Evolutionary conservation across 2,113 vertebrate genomes (phyloP).

Genomic region (Vireo altiloquus): DNA sequence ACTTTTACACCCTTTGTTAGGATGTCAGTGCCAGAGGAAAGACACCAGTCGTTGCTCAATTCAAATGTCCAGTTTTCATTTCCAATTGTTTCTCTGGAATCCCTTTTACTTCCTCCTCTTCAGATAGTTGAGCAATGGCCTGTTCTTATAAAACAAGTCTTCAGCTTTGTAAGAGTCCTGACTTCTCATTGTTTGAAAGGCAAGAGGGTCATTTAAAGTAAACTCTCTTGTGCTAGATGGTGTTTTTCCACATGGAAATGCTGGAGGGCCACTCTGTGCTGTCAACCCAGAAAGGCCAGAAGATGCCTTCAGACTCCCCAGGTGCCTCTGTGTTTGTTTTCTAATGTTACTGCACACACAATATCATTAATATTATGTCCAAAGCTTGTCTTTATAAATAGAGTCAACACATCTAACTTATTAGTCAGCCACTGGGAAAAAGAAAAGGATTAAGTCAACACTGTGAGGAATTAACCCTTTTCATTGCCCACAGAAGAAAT

Average conservation of each 20-base stretch:
- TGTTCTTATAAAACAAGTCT: neutral
- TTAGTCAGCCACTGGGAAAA: constrained; percentile 24
- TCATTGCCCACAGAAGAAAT: neutral
- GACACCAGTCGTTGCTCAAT: neutral
- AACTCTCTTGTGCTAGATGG: neutral
- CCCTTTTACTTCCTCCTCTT: neutral
- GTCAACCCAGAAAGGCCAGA: neutral
- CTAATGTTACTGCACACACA: neutral
- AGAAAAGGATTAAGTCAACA: constrained; percentile 14
- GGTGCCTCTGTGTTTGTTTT: constrained; percentile 46
- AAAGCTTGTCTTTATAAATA: constrained; percentile 5
- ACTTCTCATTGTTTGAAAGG: constrained; percentile 37
- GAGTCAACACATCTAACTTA: neutral
- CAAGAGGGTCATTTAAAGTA: constrained; percentile 54
- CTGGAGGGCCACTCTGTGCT: neutral
- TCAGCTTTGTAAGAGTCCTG: neutral
- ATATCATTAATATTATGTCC: constrained; percentile 33
- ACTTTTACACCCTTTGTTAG: neutral
- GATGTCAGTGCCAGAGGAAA: neutral
- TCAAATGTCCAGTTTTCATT: constrained; percentile 14
- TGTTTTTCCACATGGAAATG: constrained; percentile 32
- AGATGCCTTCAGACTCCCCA: constrained; percentile 50
- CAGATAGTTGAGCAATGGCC: neutral
- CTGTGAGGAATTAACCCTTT: constrained; percentile 47
- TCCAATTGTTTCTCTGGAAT: neutral